phyloP scores from a whole-genome alignment of 2,888 invertebrate species.

The Leptothorax acervorum region DNA sequence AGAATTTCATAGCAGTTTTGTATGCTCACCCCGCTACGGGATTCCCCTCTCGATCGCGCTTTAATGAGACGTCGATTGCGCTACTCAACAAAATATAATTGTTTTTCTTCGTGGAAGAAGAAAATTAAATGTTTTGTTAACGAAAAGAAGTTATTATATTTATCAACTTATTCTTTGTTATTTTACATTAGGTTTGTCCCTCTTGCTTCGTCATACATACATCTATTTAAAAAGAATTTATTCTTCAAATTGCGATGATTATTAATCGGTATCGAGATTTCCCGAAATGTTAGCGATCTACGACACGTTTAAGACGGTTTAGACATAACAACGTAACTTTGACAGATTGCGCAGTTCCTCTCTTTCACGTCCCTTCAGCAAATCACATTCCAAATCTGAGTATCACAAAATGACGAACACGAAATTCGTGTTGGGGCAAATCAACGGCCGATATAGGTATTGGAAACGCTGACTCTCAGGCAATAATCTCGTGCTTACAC shows the following conservation, averaged over 20 bases:
- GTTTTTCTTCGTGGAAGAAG: neutral
- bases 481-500: neutral
- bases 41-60: slow-evolving; percentile 51
- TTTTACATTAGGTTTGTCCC: neutral
- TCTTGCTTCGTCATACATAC: neutral
- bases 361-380: neutral
- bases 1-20: slow-evolving; percentile 73
- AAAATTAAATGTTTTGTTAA: neutral
- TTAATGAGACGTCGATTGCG: slow-evolving; percentile 66
- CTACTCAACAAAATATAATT: slow-evolving; percentile 11
- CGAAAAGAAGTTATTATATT: neutral
- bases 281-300: neutral
- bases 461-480: neutral
- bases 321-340: slow-evolving; percentile 19
- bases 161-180: neutral
- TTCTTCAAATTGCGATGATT: neutral
- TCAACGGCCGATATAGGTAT: neutral
- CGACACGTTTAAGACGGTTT: slow-evolving; percentile 13
- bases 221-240: neutral
- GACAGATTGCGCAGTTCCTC: neutral
- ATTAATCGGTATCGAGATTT: neutral
- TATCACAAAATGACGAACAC: neutral
- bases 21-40: slow-evolving; percentile 42
- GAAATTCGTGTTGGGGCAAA: neutral
- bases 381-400: slow-evolving; percentile 27